These are phyloP conservation scores for Silurus glanis DNA, from an alignment of 2,113 vertebrate genomes.

Conservation along the genomic window DNA sequence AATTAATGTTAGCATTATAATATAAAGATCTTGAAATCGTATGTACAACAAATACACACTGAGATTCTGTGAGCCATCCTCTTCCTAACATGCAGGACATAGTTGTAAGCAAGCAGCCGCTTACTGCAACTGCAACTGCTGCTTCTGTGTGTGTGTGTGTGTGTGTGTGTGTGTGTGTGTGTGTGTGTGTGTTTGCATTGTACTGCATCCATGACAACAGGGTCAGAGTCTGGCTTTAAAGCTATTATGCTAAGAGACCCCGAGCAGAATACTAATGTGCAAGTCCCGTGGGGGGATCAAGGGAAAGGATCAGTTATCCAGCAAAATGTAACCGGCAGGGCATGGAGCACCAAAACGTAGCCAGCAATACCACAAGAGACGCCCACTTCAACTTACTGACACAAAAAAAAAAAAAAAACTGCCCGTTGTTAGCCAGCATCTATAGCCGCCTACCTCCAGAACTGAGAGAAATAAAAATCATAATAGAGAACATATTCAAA, in stretches of 20 bases:
- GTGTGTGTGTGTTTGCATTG: constrained; percentile 46
- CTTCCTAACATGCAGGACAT: neutral
- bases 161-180: constrained; percentile 49
- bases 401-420: neutral
- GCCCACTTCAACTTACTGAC: constrained; percentile 1
- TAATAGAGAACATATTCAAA: neutral
- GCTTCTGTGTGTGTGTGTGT: constrained; percentile 48
- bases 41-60: neutral
- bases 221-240: constrained; percentile 79
- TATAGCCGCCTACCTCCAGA: neutral
- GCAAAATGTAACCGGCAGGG: constrained; percentile 67
- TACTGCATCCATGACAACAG: constrained; percentile 81
- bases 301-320: constrained; percentile 73
- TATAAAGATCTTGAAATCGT: neutral
- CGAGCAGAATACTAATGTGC: constrained; percentile 79
- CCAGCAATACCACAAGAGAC: constrained; percentile 29
- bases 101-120: constrained; percentile 55
- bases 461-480: neutral
- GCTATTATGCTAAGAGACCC: constrained; percentile 79
- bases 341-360: constrained; percentile 42
- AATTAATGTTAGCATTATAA: neutral
- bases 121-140: constrained; percentile 33
- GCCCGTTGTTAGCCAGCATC: neutral
- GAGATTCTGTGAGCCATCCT: constrained; percentile 8
- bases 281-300: constrained; percentile 72